These are phyloP conservation scores for Conus betulinus DNA, from an alignment of 1,140 invertebrate genomes.

Conservation along the genomic window DNA sequence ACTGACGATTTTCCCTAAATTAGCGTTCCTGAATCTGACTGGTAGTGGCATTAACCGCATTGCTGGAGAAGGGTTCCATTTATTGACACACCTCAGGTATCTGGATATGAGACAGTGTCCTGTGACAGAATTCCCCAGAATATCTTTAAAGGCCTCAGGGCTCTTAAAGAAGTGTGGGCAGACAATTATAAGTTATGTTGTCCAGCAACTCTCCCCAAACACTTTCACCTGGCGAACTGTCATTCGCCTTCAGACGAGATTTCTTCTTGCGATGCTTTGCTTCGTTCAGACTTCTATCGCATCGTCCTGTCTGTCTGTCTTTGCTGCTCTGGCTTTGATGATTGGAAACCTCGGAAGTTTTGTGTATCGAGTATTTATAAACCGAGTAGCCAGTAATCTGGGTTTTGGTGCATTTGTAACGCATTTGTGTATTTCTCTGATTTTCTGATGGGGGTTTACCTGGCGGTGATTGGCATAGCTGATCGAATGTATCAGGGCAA, in stretches of 20 bases:
- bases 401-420: slow-evolving; percentile 53
- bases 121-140: slow-evolving; percentile 25
- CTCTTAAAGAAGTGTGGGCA: slow-evolving; percentile 33
- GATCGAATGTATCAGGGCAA: slow-evolving; percentile 54
- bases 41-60: background rate
- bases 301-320: slow-evolving; percentile 56
- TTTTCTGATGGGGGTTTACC: slow-evolving; percentile 66
- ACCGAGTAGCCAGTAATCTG: slow-evolving; percentile 7
- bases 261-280: slow-evolving; percentile 55
- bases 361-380: slow-evolving; percentile 29
- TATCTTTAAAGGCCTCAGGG: slow-evolving; percentile 36
- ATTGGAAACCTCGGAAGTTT: slow-evolving; percentile 54
- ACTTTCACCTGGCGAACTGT: slow-evolving; percentile 39
- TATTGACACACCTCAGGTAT: background rate
- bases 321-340: slow-evolving; percentile 48
- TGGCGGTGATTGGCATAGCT: slow-evolving; percentile 59
- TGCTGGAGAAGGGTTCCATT: background rate
- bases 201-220: slow-evolving; percentile 34
- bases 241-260: slow-evolving; percentile 48
- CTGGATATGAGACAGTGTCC: background rate
- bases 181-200: slow-evolving; percentile 58
- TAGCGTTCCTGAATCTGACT: background rate
- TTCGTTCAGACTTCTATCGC: slow-evolving; percentile 39
- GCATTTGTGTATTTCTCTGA: slow-evolving; percentile 67
- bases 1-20: slow-evolving; percentile 9